Percentiles rank a stretch among this genome's conserved stretches.
These are phyloP conservation scores for Drosophila kepulauana DNA, from an alignment of 1,140 invertebrate species.

Conservation along the genomic window DNA sequence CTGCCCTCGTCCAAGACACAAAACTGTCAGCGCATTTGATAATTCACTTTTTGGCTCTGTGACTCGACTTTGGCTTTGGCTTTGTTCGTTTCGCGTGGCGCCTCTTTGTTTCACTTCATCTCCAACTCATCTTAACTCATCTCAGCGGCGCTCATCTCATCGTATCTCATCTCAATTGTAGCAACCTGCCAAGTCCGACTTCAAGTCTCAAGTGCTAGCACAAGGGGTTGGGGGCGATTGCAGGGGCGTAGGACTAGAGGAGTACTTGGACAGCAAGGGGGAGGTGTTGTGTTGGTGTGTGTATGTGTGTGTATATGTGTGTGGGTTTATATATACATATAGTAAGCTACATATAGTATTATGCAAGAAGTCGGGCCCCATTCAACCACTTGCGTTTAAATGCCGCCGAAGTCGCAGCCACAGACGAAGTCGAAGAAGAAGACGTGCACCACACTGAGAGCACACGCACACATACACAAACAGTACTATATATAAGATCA, in stretches of 20 bases:
- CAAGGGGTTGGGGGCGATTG: neutral
- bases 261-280: neutral
- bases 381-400: conserved; percentile 66
- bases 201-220: conserved; percentile 63
- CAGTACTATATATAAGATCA: conserved; percentile 22
- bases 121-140: conserved; percentile 17
- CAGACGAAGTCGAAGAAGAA: conserved; percentile 27
- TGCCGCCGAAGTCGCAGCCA: conserved; percentile 27
- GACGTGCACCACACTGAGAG: conserved; percentile 39
- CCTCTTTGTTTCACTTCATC: conserved; percentile 65
- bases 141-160: conserved; percentile 7
- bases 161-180: conserved; percentile 57
- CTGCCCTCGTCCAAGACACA: conserved; percentile 56
- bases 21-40: conserved; percentile 77
- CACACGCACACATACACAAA: conserved; percentile 25
- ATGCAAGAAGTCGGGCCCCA: conserved; percentile 76
- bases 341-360: conserved; percentile 21
- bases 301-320: too few species aligned
- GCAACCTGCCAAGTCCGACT: conserved; percentile 64
- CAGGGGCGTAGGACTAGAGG: neutral
- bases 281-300: too few species aligned
- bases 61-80: conserved; percentile 9
- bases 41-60: conserved; percentile 61
- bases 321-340: neutral
- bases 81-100: conserved; percentile 47